phyloP scores from a whole-genome alignment of 2,113 vertebrate species.

The Eulemur macaco region DNA sequence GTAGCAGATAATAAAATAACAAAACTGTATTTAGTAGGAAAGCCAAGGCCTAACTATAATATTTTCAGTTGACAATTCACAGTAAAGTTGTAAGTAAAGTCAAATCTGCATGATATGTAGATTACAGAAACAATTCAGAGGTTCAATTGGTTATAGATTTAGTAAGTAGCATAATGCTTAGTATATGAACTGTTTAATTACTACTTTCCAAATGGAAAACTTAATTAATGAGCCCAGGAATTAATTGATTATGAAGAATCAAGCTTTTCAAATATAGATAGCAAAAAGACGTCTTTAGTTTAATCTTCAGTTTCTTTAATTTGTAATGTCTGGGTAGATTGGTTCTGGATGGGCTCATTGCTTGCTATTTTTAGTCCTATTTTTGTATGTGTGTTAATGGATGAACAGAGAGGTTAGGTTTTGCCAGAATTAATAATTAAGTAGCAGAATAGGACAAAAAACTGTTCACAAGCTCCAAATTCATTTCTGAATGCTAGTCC shows the following conservation, averaged over 20 bases:
- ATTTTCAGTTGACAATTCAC: not conserved
- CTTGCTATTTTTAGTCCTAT: not conserved
- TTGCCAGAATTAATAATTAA: not conserved
- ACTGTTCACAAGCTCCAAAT: not conserved
- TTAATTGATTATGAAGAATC: not conserved
- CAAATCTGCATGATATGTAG: not conserved
- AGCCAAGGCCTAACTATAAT: not conserved
- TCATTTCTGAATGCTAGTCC: not conserved
- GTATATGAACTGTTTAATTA: not conserved
- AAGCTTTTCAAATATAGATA: not conserved
- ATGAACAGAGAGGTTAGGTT: not conserved
- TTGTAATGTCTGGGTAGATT: not conserved
- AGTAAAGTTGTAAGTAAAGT: not conserved
- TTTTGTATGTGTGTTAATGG: not conserved
- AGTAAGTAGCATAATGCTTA: not conserved
- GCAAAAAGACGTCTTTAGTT: not conserved
- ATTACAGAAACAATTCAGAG: not conserved
- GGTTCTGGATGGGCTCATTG: not conserved
- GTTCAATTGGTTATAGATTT: not conserved
- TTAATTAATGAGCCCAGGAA: not conserved
- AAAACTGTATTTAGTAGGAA: not conserved
- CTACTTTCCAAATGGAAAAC: not conserved
- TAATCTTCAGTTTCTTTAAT: not conserved
- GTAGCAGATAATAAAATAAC: not conserved
- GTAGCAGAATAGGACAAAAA: not conserved